phyloP scores from a whole-genome alignment of 2,888 invertebrate genomes.

The Lycia hirtaria region DNA sequence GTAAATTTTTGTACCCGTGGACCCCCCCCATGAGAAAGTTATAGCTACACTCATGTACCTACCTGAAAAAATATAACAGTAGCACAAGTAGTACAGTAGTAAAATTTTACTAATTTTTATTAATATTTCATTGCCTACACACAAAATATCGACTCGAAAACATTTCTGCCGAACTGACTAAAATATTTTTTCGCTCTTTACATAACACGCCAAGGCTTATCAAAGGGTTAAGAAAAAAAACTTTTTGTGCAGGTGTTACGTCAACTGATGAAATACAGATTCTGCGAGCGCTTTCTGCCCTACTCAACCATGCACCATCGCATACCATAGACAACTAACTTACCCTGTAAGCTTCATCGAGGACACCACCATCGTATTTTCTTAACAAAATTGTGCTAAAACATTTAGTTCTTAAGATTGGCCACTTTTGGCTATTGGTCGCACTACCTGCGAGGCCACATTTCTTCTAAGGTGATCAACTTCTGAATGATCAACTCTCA shows the following conservation, averaged over 20 bases:
- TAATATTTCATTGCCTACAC: too few relatives aligned
- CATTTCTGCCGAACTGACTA: not conserved
- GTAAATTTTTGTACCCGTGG: too few relatives aligned
- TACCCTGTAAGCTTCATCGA: not conserved
- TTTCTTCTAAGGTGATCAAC: slow-evolving; percentile 77
- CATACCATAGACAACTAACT: slow-evolving; percentile 52
- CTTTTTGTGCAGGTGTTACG: slow-evolving; percentile 31
- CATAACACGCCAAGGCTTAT: not conserved
- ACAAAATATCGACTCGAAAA: too few relatives aligned
- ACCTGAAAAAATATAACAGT: too few relatives aligned
- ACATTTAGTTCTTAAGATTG: not conserved
- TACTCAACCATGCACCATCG: slow-evolving; percentile 50
- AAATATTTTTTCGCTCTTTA: not conserved
- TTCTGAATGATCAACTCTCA: slow-evolving; percentile 37
- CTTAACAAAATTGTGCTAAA: not conserved
- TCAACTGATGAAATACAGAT: slow-evolving; percentile 54
- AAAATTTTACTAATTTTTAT: too few relatives aligned
- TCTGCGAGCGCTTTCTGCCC: slow-evolving; percentile 51
- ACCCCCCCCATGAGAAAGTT: too few relatives aligned
- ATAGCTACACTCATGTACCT: too few relatives aligned
- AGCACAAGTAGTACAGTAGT: too few relatives aligned
- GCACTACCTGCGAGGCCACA: slow-evolving; percentile 61
- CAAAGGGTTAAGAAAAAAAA: slow-evolving; percentile 5
- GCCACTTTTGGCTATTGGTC: not conserved
- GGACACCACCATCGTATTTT: not conserved